These are phyloP conservation scores for Gari tellinella DNA, from an alignment of 2,888 invertebrate species.

Conservation along the genomic window DNA sequence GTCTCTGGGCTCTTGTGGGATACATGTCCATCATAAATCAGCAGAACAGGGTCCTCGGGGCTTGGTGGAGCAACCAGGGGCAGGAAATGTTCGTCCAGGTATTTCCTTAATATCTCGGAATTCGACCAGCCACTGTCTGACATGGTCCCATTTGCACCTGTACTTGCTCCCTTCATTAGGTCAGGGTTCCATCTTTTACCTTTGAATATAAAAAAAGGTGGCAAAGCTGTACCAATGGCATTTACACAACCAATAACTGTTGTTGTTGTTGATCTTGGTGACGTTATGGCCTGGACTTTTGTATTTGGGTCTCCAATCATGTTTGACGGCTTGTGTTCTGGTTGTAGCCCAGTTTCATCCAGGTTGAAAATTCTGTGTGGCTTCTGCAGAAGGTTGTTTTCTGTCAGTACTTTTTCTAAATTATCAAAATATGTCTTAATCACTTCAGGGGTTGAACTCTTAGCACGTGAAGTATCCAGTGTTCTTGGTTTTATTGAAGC, in stretches of 20 bases:
- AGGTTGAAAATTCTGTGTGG: conserved; percentile 25
- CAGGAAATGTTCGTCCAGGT: conserved; percentile 29
- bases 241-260: conserved; percentile 36
- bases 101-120: background rate
- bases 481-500: background rate
- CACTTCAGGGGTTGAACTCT: conserved; percentile 1
- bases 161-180: conserved; percentile 15
- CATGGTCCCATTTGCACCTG: conserved; percentile 13
- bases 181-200: conserved; percentile 14
- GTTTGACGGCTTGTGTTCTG: conserved; percentile 19
- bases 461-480: conserved; percentile 4
- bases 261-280: conserved; percentile 20
- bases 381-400: conserved; percentile 18
- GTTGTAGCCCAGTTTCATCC: conserved; percentile 9
- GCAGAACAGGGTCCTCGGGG: background rate
- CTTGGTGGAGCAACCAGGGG: background rate
- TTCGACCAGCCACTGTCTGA: conserved; percentile 34
- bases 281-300: conserved; percentile 30
- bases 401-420: conserved; percentile 21
- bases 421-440: conserved; percentile 1
- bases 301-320: conserved; percentile 1
- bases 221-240: conserved; percentile 10
- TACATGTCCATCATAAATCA: conserved; percentile 32
- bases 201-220: conserved; percentile 18
- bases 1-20: conserved; percentile 9